phyloP scores from a whole-genome alignment of 2,888 invertebrate genomes.

The Ormyrus thymus region DNA sequence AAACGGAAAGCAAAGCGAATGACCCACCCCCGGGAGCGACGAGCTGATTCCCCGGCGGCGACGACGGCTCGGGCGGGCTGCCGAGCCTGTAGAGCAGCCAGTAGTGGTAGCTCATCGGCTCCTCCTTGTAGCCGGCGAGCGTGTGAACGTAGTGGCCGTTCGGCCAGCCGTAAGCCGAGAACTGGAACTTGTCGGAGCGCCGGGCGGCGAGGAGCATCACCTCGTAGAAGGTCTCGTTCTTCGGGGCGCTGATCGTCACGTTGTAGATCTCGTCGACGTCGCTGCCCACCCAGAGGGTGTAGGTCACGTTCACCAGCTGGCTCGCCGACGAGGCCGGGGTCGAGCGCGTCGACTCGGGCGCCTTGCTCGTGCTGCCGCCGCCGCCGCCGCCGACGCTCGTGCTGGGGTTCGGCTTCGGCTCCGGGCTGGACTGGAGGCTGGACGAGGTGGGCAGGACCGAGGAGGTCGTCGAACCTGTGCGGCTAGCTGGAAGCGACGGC shows the following conservation, averaged over 20 bases:
- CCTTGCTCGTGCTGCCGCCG: constrained; percentile 32
- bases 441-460: constrained; percentile 17
- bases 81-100: constrained; percentile 91
- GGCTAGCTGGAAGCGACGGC: constrained; percentile 42
- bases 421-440: constrained; percentile 5
- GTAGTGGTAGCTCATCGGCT: constrained; percentile 90
- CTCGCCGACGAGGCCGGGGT: too few relatives aligned
- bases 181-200: constrained; percentile 83
- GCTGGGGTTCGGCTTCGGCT: neutral
- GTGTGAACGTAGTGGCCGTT: constrained; percentile 95
- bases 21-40: constrained; percentile 90
- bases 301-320: constrained; percentile 81
- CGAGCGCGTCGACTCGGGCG: neutral
- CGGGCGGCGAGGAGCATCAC: constrained; percentile 91
- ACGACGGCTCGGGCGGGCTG: constrained; percentile 86
- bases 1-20: neutral
- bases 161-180: constrained; percentile 92
- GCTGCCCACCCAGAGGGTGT: constrained; percentile 92
- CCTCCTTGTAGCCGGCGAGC: constrained; percentile 86
- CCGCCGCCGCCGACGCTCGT: constrained; percentile 14
- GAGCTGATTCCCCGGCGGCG: constrained; percentile 90
- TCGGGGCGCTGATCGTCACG: constrained; percentile 84
- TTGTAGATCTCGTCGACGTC: constrained; percentile 89
- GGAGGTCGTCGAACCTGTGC: constrained; percentile 8
- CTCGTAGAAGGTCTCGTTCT: constrained; percentile 81